Percentiles rank a stretch among this genome's conserved stretches.
Conservation (phyloP, 2,888 invertebrate genomes). For the Cephalotes varians region DNA sequence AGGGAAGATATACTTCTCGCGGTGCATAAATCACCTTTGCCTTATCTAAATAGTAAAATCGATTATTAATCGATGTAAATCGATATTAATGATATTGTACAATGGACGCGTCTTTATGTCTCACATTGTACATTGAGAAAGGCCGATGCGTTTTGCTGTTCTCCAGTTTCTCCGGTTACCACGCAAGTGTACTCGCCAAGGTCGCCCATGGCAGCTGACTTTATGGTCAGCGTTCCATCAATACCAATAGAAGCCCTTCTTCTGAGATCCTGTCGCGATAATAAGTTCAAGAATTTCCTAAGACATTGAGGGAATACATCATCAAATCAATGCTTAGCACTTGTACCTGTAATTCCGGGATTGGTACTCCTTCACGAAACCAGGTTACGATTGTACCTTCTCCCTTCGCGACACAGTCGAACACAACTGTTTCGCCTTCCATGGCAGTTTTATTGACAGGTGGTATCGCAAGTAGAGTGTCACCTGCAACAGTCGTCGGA, state of each 20-base stretch:
- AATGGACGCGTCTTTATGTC: slow-evolving; percentile 76
- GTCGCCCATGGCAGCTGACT: slow-evolving; percentile 93
- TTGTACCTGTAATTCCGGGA: slow-evolving; percentile 84
- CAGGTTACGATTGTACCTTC: slow-evolving; percentile 88
- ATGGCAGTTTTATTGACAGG: slow-evolving; percentile 95
- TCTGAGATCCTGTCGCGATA: slow-evolving; percentile 87
- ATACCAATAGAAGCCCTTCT: slow-evolving; percentile 88
- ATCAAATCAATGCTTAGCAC: neutral
- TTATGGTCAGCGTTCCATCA: slow-evolving; percentile 94
- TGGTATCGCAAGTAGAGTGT: slow-evolving; percentile 94
- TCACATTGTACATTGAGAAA: slow-evolving; percentile 97
- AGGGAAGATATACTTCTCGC: slow-evolving; percentile 93
- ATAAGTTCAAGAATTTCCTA: neutral
- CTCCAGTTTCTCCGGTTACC: slow-evolving; percentile 91
- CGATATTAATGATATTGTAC: neutral
- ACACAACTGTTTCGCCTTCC: slow-evolving; percentile 93
- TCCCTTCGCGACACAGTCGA: slow-evolving; percentile 94
- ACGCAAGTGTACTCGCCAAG: slow-evolving; percentile 95
- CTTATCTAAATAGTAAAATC: slow-evolving; percentile 89
- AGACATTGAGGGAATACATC: neutral
- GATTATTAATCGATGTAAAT: neutral
- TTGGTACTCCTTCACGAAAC: slow-evolving; percentile 87
- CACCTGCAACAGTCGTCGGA: slow-evolving; percentile 89
- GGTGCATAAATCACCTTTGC: slow-evolving; percentile 96
- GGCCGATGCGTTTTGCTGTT: slow-evolving; percentile 93